Evolutionary conservation across 1,140 invertebrate species (phyloP).

Genomic region (Agrypnia vestita): DNA sequence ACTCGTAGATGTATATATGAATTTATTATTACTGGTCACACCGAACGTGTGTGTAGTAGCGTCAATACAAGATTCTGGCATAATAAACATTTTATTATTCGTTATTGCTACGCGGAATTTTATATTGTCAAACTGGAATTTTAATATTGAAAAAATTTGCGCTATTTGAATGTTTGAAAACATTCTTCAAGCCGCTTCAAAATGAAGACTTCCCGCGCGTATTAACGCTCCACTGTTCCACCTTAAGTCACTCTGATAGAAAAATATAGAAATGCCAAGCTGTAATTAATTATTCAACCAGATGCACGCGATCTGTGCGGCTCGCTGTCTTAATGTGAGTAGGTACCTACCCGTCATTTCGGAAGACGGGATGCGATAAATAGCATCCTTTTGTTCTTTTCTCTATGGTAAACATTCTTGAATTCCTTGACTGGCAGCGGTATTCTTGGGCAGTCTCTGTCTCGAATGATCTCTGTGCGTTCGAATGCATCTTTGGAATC

Average conservation of each 20-base stretch:
- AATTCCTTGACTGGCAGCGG: background rate
- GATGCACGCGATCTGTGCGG: constrained; percentile 19
- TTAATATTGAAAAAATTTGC: too few species aligned
- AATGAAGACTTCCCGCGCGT: background rate
- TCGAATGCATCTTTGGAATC: constrained; percentile 26
- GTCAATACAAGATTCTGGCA: too few species aligned
- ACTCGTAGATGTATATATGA: too few species aligned
- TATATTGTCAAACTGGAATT: too few species aligned
- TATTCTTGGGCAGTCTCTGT: background rate
- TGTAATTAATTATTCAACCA: constrained; percentile 28
- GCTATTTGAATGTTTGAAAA: too few species aligned
- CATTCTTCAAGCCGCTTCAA: too few species aligned
- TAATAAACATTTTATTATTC: too few species aligned
- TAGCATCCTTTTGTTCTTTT: constrained; percentile 36
- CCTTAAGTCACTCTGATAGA: background rate
- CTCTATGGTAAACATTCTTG: constrained; percentile 16
- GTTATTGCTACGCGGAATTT: too few species aligned
- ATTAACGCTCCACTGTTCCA: background rate
- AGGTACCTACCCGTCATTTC: constrained; percentile 5
- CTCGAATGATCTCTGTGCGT: constrained; percentile 7
- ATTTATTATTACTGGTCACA: too few species aligned
- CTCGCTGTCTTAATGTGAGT: background rate
- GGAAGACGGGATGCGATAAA: constrained; percentile 22
- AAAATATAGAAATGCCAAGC: constrained; percentile 12
- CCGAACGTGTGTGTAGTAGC: too few species aligned